Base-by-base conservation (phyloP, 1,140 invertebrate genomes). In the Steinernema feltiae region DNA sequence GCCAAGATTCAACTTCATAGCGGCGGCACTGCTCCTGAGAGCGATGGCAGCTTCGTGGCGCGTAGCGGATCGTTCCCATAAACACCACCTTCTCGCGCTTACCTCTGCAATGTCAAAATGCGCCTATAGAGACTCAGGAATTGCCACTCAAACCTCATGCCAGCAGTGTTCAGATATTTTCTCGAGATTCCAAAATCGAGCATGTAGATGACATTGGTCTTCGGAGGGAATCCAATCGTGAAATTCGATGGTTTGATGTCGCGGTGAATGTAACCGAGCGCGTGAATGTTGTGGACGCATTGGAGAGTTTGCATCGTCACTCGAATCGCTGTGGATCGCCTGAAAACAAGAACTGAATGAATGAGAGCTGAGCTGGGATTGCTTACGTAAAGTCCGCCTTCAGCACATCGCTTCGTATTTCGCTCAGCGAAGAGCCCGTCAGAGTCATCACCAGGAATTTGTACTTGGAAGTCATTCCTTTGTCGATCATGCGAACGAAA, bases 171-270 rank as follows among this genome's bases (percentile, higher is more conserved):
- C 15, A n/a, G n/a, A n/a, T n/a, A n/a, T n/a, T 27, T 63, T 27
- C 24, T 15, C 24, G 53, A 15, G 15, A 63, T n/a, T 63, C 24
- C 24, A 27, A 63, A 63, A 27, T 63, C 53, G 12, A 63, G 24
- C 12, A 63, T 27, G 53, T 17, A 63, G 15, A 63, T 27, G 7
- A 63, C 53, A 21, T 63, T 63, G 12, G 53, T n/a, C 24, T 63
- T 63, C 24, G 15, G 15, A 3, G 15, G 15, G 3, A 3, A 27
- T 35, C 77, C 77, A n/a, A 76, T 76, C 0, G 74, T 69, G 21
- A 78, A 76, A 32, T 78, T 78, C 12, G 74, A 72, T 17, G 74
- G 77, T 71, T 78, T 78, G 1, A 78, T 48, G 41, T 78, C 77
- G 18, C 77, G 63, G 48, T 78, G 77, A 41, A 78, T 63, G 63